Conservation (phyloP, 2,888 invertebrate genomes). For the Brachylomia viminalis region DNA sequence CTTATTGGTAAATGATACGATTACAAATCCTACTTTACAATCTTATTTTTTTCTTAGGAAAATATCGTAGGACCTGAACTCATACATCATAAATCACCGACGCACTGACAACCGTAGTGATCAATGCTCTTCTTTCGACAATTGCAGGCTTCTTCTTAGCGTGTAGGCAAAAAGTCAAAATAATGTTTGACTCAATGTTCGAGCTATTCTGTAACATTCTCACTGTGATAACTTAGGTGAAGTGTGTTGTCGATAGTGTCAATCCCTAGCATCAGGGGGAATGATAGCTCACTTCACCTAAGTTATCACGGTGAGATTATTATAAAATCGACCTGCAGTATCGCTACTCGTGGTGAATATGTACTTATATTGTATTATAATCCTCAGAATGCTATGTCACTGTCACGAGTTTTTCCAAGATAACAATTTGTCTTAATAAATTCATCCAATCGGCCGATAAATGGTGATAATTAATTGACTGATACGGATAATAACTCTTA, state of each 20-base stretch:
- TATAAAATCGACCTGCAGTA: too few relatives aligned
- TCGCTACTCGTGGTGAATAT: too few relatives aligned
- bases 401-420: neutral
- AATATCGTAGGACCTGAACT: neutral
- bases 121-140: neutral
- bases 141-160: neutral
- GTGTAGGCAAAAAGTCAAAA: neutral
- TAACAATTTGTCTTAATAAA: neutral
- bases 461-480: slow-evolving; percentile 9
- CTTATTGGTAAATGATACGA: neutral
- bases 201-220: too few relatives aligned
- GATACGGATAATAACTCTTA: neutral
- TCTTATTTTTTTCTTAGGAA: neutral
- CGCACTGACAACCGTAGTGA: neutral
- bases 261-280: too few relatives aligned
- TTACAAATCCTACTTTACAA: neutral
- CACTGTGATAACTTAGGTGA: too few relatives aligned
- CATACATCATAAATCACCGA: neutral
- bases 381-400: slow-evolving; percentile 4
- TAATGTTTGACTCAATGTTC: neutral
- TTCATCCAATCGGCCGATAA: slow-evolving; percentile 2
- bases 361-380: too few relatives aligned
- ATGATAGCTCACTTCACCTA: too few relatives aligned
- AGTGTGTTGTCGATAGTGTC: too few relatives aligned
- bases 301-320: too few relatives aligned